phyloP scores from a whole-genome alignment of 2,113 vertebrate species.

The Turdus rufiventris region DNA sequence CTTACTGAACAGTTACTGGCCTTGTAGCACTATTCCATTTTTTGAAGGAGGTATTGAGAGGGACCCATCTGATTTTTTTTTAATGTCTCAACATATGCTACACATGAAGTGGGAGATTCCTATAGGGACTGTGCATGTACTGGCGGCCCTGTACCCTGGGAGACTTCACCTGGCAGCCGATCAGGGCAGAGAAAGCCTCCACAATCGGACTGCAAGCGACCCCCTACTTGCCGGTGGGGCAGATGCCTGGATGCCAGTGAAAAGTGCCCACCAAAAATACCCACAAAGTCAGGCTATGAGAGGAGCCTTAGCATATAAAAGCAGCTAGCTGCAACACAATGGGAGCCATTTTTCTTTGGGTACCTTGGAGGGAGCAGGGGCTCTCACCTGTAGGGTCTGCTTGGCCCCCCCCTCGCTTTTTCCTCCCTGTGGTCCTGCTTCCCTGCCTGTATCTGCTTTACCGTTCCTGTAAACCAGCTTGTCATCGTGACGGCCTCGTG shows the following conservation, averaged over 20 bases:
- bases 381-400: not conserved
- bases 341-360: not conserved
- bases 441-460: not conserved
- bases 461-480: not conserved
- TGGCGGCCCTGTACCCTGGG: not conserved
- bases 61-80: not conserved
- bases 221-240: not conserved
- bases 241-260: not conserved
- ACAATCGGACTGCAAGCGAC: not conserved
- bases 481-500: not conserved
- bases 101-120: not conserved
- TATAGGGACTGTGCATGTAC: too few species aligned
- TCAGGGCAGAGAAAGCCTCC: not conserved
- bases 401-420: not conserved
- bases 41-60: not conserved
- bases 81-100: not conserved
- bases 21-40: not conserved
- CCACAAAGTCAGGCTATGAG: not conserved
- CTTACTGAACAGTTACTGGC: not conserved
- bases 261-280: not conserved
- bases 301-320: not conserved
- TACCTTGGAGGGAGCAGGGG: not conserved
- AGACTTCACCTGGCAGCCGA: too few species aligned
- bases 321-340: not conserved
- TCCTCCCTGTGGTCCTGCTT: not conserved